Conservation (phyloP, 2,888 invertebrate genomes). For the Xanthia togata region DNA sequence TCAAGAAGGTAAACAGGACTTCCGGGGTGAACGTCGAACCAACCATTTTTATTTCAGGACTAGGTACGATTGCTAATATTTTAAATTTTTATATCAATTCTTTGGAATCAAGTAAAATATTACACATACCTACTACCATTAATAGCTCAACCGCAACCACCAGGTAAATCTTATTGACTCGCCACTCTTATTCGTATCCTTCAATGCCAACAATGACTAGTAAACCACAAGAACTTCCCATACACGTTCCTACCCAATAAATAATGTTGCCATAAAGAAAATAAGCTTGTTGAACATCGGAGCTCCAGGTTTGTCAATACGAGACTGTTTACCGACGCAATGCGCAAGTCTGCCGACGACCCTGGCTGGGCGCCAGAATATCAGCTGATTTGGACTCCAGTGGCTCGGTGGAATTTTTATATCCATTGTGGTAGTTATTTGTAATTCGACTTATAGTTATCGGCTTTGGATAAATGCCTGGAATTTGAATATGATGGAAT, state of each 20-base stretch:
- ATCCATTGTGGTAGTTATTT: conserved; percentile 47
- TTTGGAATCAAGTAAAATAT: conserved; percentile 4
- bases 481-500: background rate
- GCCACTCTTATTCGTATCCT: background rate
- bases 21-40: background rate
- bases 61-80: background rate
- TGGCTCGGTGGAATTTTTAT: conserved; percentile 63
- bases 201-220: conserved; percentile 1
- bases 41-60: conserved; percentile 14
- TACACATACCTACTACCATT: background rate
- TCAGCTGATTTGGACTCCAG: conserved; percentile 76
- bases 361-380: conserved; percentile 77
- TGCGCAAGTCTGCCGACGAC: conserved; percentile 79
- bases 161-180: background rate
- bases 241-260: conserved; percentile 14
- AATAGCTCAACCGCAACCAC: background rate
- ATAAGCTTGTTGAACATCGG: conserved; percentile 65
- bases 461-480: background rate
- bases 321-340: conserved; percentile 78
- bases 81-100: background rate
- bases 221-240: conserved; percentile 3
- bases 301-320: conserved; percentile 68
- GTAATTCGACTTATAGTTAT: background rate
- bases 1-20: background rate
- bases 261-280: conserved; percentile 45